Percentiles rank a stretch among this genome's conserved stretches.
phyloP scores from a whole-genome alignment of 2,888 invertebrate genomes.

The Lithophane socia region DNA sequence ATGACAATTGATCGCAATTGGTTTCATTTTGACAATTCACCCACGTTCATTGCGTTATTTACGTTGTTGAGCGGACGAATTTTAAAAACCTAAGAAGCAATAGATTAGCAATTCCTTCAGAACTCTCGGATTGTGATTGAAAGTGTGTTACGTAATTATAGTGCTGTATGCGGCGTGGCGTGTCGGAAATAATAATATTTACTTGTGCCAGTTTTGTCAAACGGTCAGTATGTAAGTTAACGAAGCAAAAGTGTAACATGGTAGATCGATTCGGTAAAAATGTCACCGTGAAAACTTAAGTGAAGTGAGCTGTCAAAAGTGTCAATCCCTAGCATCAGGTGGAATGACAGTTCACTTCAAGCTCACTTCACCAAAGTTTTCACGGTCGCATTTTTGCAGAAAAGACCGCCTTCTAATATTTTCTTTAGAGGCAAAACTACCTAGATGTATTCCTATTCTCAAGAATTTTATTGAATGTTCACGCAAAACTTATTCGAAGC shows the following conservation, averaged over 20 bases:
- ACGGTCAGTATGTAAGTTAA: too few species aligned
- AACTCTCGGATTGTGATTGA: too few species aligned
- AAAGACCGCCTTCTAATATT: background rate
- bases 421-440: background rate
- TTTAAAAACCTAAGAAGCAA: too few species aligned
- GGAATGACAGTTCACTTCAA: background rate
- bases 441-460: background rate
- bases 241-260: background rate
- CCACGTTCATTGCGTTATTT: too few species aligned
- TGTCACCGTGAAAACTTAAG: background rate
- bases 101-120: too few species aligned
- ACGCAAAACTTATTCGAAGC: background rate
- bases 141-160: too few species aligned
- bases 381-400: background rate
- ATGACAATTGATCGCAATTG: too few species aligned
- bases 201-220: background rate
- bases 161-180: too few species aligned
- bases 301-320: background rate
- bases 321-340: background rate
- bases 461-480: background rate
- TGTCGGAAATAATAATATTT: conserved; percentile 10
- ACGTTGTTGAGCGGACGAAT: too few species aligned
- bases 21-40: too few species aligned
- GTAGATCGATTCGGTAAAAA: background rate
- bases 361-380: too few species aligned